These are phyloP conservation scores for Tyrannus savana DNA, from an alignment of 2,113 vertebrate genomes.

Conservation along the genomic window DNA sequence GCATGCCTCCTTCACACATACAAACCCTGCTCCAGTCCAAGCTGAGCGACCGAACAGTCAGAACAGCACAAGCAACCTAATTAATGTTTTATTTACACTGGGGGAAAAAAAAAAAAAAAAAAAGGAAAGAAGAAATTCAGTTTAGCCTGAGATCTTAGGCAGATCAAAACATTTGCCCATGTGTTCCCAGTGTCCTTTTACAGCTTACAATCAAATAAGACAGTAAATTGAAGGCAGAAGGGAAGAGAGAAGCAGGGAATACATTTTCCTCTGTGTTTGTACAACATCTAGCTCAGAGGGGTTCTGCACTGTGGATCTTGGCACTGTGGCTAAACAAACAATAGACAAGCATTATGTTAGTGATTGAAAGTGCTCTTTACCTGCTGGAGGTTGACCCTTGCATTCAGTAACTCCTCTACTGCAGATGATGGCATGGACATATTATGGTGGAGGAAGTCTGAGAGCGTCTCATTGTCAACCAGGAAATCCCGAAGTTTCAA, in stretches of 20 bases:
- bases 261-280: background rate
- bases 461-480: constrained; percentile 86
- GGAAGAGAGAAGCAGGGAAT: background rate
- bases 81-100: background rate
- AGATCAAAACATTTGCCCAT: background rate
- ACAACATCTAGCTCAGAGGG: background rate
- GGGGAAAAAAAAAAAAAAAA: background rate
- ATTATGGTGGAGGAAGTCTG: constrained; percentile 83
- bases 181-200: background rate
- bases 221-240: background rate
- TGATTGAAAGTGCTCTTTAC: constrained; percentile 64
- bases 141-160: background rate
- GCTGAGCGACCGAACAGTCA: background rate
- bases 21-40: background rate
- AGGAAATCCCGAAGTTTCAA: constrained; percentile 91
- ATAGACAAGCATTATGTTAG: background rate
- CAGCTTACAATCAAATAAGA: background rate
- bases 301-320: background rate
- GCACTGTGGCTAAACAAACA: background rate
- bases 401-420: constrained; percentile 77
- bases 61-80: background rate
- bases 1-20: background rate
- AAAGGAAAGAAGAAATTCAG: background rate
- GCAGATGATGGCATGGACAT: constrained; percentile 75
- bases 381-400: constrained; percentile 83